Evolutionary conservation across 2,113 vertebrate species (phyloP).

Genomic region (Prinia subflava): DNA sequence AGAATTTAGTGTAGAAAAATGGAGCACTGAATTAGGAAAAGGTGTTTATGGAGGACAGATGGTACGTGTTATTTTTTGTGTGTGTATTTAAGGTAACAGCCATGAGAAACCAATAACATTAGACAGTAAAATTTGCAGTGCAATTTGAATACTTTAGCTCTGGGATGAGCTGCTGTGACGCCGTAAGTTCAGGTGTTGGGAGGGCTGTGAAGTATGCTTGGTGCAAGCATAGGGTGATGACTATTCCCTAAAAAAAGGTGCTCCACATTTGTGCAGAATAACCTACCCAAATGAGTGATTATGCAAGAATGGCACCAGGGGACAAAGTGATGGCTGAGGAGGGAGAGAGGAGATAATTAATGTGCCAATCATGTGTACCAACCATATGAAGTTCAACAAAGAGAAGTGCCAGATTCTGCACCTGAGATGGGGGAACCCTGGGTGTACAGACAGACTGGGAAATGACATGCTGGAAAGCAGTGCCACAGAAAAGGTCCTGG

Average conservation of each 20-base stretch:
- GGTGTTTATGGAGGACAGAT: rapidly evolving
- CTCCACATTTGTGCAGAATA: background rate
- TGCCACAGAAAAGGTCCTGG: background rate
- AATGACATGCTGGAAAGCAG: background rate
- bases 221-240: background rate
- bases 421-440: background rate
- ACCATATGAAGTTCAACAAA: background rate
- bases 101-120: background rate
- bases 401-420: background rate
- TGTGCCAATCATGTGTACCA: background rate
- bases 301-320: background rate
- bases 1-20: background rate
- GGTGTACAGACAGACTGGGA: too few relatives aligned
- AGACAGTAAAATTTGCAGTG: background rate
- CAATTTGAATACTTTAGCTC: background rate
- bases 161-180: background rate
- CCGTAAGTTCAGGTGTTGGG: background rate
- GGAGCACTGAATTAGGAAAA: background rate
- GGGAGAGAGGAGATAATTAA: background rate
- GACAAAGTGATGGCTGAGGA: background rate
- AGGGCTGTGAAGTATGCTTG: background rate
- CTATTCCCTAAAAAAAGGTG: background rate
- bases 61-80: rapidly evolving
- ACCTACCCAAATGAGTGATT: background rate
- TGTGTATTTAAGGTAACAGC: background rate